Percentiles rank a stretch among this genome's conserved stretches.
Conservation (phyloP, 64 coral and sea anemone genomes). For the Exaiptasia diaphana region DNA sequence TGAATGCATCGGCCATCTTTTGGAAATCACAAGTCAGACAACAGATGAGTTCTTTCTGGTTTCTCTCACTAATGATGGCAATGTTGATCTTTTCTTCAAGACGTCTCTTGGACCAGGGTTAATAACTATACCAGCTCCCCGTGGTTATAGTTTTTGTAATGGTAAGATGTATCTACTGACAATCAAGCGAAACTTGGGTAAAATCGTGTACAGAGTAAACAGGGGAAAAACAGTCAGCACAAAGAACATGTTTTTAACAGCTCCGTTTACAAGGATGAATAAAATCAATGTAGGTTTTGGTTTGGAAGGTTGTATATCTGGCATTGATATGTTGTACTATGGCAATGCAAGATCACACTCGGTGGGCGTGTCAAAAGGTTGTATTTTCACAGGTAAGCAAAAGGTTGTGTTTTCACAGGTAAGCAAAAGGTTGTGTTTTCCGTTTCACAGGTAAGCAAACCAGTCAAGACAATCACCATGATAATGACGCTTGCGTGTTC, state of each 20-base stretch:
- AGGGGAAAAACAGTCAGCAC: neutral
- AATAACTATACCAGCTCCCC: slow-evolving; percentile 1
- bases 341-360: neutral
- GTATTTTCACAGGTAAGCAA: slow-evolving; percentile 22
- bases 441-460: neutral
- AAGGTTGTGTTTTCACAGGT: neutral
- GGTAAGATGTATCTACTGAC: slow-evolving; percentile 28
- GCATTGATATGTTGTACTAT: neutral
- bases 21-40: slow-evolving; percentile 33
- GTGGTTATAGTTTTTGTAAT: slow-evolving; percentile 24
- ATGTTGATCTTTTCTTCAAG: slow-evolving; percentile 33
- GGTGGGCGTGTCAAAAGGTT: slow-evolving; percentile 10
- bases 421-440: neutral
- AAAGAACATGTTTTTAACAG: neutral
- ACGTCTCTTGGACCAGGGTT: slow-evolving; percentile 14
- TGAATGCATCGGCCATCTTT: slow-evolving; percentile 25
- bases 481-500: neutral
- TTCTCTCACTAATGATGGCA: slow-evolving; percentile 12
- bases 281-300: slow-evolving; percentile 14
- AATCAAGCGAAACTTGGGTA: neutral
- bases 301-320: slow-evolving; percentile 40
- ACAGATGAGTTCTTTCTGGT: slow-evolving; percentile 34
- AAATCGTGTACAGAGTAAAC: slow-evolving; percentile 23
- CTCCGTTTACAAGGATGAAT: slow-evolving; percentile 2
- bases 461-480: neutral